phyloP scores from a whole-genome alignment of 2,888 invertebrate species.

The Gymnosoma rotundatum region DNA sequence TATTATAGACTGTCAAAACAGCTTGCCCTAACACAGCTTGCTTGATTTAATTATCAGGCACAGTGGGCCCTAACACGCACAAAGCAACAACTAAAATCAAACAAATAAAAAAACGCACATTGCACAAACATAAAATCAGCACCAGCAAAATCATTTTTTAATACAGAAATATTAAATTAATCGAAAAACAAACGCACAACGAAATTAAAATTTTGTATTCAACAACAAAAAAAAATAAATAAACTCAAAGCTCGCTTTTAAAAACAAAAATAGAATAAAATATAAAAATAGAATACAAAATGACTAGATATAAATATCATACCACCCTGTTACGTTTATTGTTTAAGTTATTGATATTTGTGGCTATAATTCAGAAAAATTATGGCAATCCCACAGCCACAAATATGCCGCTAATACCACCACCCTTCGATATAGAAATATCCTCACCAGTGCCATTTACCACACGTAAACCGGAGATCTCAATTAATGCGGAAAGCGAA shows the following conservation, averaged over 20 bases:
- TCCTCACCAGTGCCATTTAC: conserved; percentile 73
- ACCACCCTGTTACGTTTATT: conserved; percentile 73
- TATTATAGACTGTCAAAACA: conserved; percentile 48
- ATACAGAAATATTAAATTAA: not conserved
- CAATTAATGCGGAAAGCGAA: conserved; percentile 14
- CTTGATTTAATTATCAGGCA: conserved; percentile 66
- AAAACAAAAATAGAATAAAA: conserved; percentile 6
- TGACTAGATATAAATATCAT: conserved; percentile 72
- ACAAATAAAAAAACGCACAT: conserved; percentile 34
- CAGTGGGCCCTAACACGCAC: conserved; percentile 74
- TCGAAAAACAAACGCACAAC: conserved; percentile 56
- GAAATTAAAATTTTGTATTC: conserved; percentile 27
- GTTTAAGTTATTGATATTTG: conserved; percentile 76
- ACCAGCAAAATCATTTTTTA: conserved; percentile 11
- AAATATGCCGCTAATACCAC: conserved; percentile 19
- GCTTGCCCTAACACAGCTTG: conserved; percentile 56
- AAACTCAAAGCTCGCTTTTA: not conserved
- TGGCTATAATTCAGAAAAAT: conserved; percentile 75
- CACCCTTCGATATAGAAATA: conserved; percentile 47
- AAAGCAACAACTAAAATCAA: conserved; percentile 38
- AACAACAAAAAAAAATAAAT: not conserved
- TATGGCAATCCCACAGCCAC: conserved; percentile 64
- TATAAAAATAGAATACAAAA: conserved; percentile 48
- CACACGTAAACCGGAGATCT: conserved; percentile 63
- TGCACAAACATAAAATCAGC: conserved; percentile 22